A percentile compares a stretch with the other conserved stretches of the same genome.
Conservation (phyloP, 1,140 invertebrate species). For the Pseudomyrmex concolor region DNA sequence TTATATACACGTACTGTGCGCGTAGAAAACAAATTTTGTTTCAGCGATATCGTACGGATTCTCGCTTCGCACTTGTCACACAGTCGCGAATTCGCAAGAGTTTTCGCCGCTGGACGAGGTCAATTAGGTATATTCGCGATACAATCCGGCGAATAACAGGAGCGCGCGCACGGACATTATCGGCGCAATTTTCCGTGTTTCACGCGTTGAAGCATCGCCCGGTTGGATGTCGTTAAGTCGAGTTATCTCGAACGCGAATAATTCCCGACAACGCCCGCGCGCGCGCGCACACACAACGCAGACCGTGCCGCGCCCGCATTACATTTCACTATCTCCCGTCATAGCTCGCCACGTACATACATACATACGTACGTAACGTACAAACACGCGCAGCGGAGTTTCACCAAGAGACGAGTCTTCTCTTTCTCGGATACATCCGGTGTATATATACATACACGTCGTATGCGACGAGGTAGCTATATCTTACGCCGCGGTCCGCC, state of each 20-base stretch:
- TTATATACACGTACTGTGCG: no score
- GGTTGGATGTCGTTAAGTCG: constrained; percentile 58
- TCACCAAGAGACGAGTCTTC: constrained; percentile 4
- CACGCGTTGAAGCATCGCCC: constrained; percentile 43
- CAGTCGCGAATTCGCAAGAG: background rate
- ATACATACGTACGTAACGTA: constrained; percentile 19
- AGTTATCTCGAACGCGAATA: constrained; percentile 62
- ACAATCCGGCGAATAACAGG: constrained; percentile 18
- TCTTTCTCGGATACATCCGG: constrained; percentile 28
- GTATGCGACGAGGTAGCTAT: constrained; percentile 47
- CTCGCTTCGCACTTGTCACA: no score
- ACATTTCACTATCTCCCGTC: constrained; percentile 70
- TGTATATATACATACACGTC: constrained; percentile 15
- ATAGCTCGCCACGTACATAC: constrained; percentile 41
- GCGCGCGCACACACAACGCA: background rate
- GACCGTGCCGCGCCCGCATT: constrained; percentile 36
- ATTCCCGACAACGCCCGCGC: constrained; percentile 35
- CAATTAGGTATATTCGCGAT: background rate
- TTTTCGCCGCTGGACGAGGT: background rate
- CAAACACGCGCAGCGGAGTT: constrained; percentile 32
- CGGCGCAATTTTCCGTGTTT: constrained; percentile 39
- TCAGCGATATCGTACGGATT: background rate
- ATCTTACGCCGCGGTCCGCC: constrained; percentile 48
- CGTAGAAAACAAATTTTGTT: background rate
- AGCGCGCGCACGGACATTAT: constrained; percentile 31